Conservation (phyloP, 1,140 invertebrate species). For the Archegozetes longisetosus region DNA sequence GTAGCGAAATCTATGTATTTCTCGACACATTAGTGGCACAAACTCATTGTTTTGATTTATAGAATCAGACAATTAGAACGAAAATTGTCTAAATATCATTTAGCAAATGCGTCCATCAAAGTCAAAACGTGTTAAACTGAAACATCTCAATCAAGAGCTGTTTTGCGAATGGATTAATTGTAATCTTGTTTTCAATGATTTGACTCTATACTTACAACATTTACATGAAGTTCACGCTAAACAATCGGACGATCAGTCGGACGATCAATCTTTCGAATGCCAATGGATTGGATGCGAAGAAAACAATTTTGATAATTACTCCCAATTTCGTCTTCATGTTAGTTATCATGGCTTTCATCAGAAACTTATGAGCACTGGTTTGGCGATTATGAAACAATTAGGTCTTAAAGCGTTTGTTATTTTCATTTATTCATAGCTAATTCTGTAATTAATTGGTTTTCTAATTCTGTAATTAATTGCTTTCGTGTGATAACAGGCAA, state of each 20-base stretch:
- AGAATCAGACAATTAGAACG: too few relatives aligned
- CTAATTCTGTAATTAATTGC: neutral
- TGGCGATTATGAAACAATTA: neutral
- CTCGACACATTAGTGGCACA: too few relatives aligned
- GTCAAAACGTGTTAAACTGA: too few relatives aligned
- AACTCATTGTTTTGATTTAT: too few relatives aligned
- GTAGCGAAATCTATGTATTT: too few relatives aligned
- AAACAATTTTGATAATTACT: neutral
- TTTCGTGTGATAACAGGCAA: neutral
- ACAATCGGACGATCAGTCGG: neutral
- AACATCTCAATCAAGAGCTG: too few relatives aligned
- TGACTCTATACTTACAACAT: neutral
- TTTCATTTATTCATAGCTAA: too few relatives aligned
- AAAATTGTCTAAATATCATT: too few relatives aligned
- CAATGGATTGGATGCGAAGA: constrained; percentile 12
- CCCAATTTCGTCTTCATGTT: constrained; percentile 7
- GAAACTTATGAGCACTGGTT: constrained; percentile 13
- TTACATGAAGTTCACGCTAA: neutral
- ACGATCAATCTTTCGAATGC: neutral
- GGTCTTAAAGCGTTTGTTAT: too few relatives aligned
- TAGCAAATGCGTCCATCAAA: too few relatives aligned
- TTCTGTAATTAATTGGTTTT: neutral
- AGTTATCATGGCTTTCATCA: constrained; percentile 13
- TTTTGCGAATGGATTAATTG: neutral
- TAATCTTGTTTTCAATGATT: neutral